phyloP scores from a whole-genome alignment of 1,140 invertebrate genomes.

The Liolophura sinensis region DNA sequence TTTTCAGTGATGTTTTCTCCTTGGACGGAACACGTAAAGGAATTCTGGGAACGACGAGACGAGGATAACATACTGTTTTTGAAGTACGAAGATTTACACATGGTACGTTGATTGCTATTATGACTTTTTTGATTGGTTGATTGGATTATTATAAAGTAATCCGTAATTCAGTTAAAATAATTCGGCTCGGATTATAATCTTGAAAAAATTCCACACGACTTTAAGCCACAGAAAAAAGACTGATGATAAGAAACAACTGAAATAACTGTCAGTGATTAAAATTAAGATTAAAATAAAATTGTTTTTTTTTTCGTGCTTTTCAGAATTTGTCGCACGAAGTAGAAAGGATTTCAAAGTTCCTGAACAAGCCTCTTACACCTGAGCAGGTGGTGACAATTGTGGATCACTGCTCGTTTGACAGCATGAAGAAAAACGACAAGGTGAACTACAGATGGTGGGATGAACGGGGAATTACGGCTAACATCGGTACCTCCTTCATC shows the following conservation, averaged over 20 bases:
- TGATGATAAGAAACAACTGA: too few relatives aligned
- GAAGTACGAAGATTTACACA: slow-evolving; percentile 63
- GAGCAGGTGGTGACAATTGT: slow-evolving; percentile 69
- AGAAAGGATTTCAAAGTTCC: slow-evolving; percentile 72
- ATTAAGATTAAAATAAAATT: too few relatives aligned
- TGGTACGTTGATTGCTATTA: slow-evolving; percentile 25
- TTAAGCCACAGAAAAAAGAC: too few relatives aligned
- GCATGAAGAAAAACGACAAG: slow-evolving; percentile 72
- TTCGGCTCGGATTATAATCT: too few relatives aligned
- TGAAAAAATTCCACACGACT: too few relatives aligned
- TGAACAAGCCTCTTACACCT: slow-evolving; percentile 70
- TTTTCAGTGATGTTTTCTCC: slow-evolving; percentile 61
- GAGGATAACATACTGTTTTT: slow-evolving; percentile 62
- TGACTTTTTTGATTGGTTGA: too few relatives aligned
- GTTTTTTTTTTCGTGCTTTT: too few relatives aligned
- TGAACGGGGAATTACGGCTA: slow-evolving; percentile 56
- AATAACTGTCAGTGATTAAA: too few relatives aligned
- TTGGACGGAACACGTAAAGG: slow-evolving; percentile 63
- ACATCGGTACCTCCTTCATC: slow-evolving; percentile 51
- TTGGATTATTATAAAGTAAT: too few relatives aligned
- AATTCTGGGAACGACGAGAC: slow-evolving; percentile 57
- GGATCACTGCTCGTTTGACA: slow-evolving; percentile 77
- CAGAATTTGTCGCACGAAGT: too few relatives aligned
- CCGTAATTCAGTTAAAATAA: too few relatives aligned
- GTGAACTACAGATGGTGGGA: slow-evolving; percentile 62